These are phyloP conservation scores for Pantherophis guttatus DNA, from an alignment of 2,113 vertebrate species.

Conservation along the genomic window DNA sequence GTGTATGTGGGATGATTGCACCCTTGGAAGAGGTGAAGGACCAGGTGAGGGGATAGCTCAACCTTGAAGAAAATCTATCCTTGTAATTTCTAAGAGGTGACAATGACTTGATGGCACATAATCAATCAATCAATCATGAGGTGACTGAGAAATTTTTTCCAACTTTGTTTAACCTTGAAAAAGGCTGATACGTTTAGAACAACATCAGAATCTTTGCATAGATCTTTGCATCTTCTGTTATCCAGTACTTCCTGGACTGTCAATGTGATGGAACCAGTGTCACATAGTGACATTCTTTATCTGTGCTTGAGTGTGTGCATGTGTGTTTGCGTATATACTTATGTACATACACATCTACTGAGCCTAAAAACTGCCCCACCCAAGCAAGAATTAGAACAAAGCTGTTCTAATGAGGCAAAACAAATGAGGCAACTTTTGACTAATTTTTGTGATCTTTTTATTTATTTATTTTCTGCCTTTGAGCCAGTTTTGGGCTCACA, in stretches of 20 bases:
- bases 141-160: neutral
- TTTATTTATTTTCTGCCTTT: neutral
- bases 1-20: neutral
- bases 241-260: neutral
- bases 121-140: neutral
- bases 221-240: neutral
- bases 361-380: neutral
- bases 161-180: neutral
- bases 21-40: neutral
- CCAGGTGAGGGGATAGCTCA: neutral
- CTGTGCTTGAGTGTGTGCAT: no score
- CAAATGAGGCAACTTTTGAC: neutral
- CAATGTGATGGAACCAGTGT: neutral
- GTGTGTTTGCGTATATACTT: neutral
- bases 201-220: neutral
- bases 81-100: neutral
- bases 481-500: neutral
- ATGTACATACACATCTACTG: neutral
- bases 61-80: neutral
- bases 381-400: neutral
- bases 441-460: neutral
- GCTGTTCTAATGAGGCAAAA: neutral
- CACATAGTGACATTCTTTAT: neutral
- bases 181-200: neutral
- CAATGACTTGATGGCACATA: neutral